phyloP scores from a whole-genome alignment of 2,888 invertebrate genomes.

The Leucozona laternaria region DNA sequence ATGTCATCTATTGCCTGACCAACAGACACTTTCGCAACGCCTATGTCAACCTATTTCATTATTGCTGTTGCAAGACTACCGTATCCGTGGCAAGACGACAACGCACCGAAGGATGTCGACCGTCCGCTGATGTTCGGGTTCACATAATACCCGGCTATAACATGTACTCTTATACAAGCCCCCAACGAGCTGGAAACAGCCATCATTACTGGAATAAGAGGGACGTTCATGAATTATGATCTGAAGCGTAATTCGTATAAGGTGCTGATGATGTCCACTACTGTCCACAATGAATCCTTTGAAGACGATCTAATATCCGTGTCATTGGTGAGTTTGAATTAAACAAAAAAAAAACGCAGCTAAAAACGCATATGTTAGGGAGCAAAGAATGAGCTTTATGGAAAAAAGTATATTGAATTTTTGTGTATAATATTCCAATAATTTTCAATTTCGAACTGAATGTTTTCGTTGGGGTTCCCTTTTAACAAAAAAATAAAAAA shows the following conservation, averaged over 20 bases:
- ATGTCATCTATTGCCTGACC: constrained; percentile 87
- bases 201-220: constrained; percentile 78
- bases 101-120: constrained; percentile 84
- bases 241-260: constrained; percentile 77
- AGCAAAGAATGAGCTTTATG: constrained; percentile 45
- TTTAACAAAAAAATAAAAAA: constrained; percentile 42
- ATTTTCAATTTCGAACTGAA: constrained; percentile 52
- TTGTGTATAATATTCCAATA: constrained; percentile 6
- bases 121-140: constrained; percentile 87
- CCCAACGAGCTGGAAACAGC: constrained; percentile 83
- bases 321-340: constrained; percentile 57
- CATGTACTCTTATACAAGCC: constrained; percentile 87
- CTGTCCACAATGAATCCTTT: not conserved
- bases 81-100: constrained; percentile 87
- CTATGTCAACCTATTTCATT: constrained; percentile 90
- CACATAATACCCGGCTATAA: constrained; percentile 90
- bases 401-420: not conserved
- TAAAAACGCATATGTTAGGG: not conserved
- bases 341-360: constrained; percentile 10
- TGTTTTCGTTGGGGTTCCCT: constrained; percentile 54
- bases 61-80: constrained; percentile 92
- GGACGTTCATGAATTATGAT: constrained; percentile 80
- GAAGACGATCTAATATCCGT: constrained; percentile 24
- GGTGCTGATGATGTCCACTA: not conserved
- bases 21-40: constrained; percentile 89